These are phyloP conservation scores for Ditula angustiorana DNA, from an alignment of 2,888 invertebrate species.

Conservation along the genomic window DNA sequence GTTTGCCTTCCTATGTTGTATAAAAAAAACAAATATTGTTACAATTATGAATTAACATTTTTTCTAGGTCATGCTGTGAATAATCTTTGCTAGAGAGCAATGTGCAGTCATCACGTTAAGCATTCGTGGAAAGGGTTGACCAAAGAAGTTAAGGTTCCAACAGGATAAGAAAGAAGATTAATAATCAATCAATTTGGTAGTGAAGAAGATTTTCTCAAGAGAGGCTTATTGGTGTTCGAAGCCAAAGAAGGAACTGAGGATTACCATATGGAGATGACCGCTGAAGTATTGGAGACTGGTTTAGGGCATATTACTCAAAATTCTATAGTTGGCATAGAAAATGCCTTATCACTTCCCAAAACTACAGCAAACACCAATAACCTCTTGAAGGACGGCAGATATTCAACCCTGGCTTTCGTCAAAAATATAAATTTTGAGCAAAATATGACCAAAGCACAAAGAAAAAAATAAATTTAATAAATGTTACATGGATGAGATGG, in stretches of 20 bases:
- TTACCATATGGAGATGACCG: no score
- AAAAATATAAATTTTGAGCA: background rate
- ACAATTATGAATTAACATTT: no score
- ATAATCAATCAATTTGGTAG: background rate
- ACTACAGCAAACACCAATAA: background rate
- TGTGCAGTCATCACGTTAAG: background rate
- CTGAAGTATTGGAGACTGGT: background rate
- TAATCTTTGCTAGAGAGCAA: background rate
- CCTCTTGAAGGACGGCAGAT: background rate
- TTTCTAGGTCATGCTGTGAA: background rate
- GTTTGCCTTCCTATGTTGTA: no score
- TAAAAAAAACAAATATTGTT: no score
- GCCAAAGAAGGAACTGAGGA: background rate
- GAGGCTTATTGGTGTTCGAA: background rate
- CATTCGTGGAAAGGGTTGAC: background rate
- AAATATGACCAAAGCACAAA: background rate
- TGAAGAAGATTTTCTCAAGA: background rate
- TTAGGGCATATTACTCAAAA: conserved; percentile 10
- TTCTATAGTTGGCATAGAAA: no score
- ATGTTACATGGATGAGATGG: conserved; percentile 7
- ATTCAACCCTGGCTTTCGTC: background rate
- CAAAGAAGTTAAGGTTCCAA: background rate
- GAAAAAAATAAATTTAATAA: background rate
- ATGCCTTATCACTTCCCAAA: background rate
- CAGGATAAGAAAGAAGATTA: background rate